Percentiles rank a stretch among this genome's conserved stretches.
These are phyloP conservation scores for Ivindomyrus marchei DNA, from an alignment of 2,113 vertebrate species.

Conservation along the genomic window DNA sequence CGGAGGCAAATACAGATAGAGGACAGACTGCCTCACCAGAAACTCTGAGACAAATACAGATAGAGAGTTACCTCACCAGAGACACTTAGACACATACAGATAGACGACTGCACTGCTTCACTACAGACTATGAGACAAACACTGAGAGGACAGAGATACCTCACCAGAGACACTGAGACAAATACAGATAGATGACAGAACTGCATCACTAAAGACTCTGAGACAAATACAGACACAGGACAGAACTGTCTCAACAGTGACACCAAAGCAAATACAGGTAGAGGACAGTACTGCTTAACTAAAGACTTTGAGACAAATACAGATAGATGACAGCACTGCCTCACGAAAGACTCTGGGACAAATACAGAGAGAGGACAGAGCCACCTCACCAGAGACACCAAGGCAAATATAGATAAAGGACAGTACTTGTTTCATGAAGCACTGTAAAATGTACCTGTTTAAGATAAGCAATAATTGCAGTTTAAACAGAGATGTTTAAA, in stretches of 20 bases:
- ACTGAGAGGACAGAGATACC: neutral
- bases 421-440: neutral
- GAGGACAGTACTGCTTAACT: neutral
- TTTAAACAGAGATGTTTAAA: neutral
- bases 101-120: neutral
- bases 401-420: neutral
- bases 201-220: neutral
- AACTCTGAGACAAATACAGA: neutral
- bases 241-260: neutral
- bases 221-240: neutral
- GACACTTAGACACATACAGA: neutral
- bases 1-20: neutral
- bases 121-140: neutral
- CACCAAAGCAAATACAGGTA: neutral
- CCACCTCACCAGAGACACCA: neutral
- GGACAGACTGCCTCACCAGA: neutral
- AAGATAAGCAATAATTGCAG: neutral
- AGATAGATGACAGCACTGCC: neutral
- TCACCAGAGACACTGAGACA: neutral
- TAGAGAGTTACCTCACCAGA: neutral
- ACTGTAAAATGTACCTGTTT: neutral
- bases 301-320: neutral
- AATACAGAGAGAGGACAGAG: neutral
- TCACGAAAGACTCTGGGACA: neutral
- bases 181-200: neutral